Evolutionary conservation across 2,113 vertebrate genomes (phyloP).

Genomic region (Chrysochloris asiatica): DNA sequence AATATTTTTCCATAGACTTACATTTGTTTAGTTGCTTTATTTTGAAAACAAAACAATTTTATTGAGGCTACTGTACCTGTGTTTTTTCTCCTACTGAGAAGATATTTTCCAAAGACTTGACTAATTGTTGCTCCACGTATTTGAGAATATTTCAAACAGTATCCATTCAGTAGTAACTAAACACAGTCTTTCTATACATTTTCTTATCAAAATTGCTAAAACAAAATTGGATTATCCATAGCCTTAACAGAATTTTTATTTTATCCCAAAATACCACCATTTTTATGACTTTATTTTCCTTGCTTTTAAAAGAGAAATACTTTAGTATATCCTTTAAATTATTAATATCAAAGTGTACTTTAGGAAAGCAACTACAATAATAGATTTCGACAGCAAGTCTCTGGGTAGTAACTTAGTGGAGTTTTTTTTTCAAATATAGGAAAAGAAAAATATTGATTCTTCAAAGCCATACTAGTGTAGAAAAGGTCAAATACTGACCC

Average conservation of each 20-base stretch:
- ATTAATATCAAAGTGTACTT: conserved; percentile 58
- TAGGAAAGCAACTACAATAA: conserved; percentile 61
- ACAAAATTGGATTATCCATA: not conserved
- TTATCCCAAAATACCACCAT: not conserved
- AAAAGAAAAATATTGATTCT: conserved; percentile 81
- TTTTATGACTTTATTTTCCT: conserved; percentile 28
- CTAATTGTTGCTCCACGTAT: not conserved
- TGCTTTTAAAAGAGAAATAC: conserved; percentile 37
- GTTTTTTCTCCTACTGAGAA: not conserved
- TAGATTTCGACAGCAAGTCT: not conserved
- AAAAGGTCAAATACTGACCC: conserved; percentile 64
- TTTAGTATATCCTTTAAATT: conserved; percentile 49
- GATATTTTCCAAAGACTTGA: not conserved
- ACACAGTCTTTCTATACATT: not conserved
- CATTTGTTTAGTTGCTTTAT: not conserved
- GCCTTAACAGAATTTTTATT: not conserved
- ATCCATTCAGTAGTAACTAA: no score
- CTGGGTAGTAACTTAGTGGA: conserved; percentile 26
- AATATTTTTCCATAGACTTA: not conserved
- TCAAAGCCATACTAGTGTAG: not conserved
- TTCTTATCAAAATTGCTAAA: not conserved
- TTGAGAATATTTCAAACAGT: not conserved
- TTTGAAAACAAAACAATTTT: not conserved
- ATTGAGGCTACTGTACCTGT: no score
- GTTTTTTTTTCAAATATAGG: conserved; percentile 53